Evolutionary conservation across 2,113 vertebrate genomes (phyloP), one percentile per base, ranked within the genome.

Genomic region (Campylomormyrus tamandua): DNA sequence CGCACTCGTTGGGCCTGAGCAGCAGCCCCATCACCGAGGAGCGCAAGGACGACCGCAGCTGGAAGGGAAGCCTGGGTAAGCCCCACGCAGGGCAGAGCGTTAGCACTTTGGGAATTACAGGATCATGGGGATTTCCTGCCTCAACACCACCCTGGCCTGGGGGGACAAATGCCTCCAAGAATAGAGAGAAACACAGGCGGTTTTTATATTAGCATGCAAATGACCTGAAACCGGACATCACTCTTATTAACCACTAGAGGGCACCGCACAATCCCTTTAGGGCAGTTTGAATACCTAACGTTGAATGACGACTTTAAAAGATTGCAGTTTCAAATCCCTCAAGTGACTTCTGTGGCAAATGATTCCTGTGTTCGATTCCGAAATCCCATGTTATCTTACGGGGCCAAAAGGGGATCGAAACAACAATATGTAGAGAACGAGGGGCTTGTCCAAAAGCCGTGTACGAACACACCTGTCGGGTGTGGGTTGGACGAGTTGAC

Each of bases 31-130:
- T 99, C 91, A 96, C 98, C 17, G 98, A 99, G 92, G 98, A 99
- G 90, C 97, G 97, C 90, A 96, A 96, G 85, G 98, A 99, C 87
- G 97, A 97, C 93, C 97, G 96, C 91, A 98, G 96, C 95, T 99
- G 98, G 98, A 99, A 99, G 92, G 98, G 98, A 93, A 99, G 98
- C 87, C 94, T 99, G 91, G 98, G 98, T 99, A 96, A 95, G 92
- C 89, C 53, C 13, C 24, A 24, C 2, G 31, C 35, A 3, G 27
- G 39, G 15, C n/a, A 42, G 42, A 6, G 15, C 62, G 10, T 15
- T 42, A 80, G 74, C 74, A 3, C 74, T 42, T 62, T 27, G 74
- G 74, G 74, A 80, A 80, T 80, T 39, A 42, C 35, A 42, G 31
- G 74, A 42, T 80, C n/a, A 0, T 42, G 74, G 35, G 74, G 74